Evolutionary conservation across 2,797 vertebrate species (phyloP).

Genomic region (Tinamus major): DNA sequence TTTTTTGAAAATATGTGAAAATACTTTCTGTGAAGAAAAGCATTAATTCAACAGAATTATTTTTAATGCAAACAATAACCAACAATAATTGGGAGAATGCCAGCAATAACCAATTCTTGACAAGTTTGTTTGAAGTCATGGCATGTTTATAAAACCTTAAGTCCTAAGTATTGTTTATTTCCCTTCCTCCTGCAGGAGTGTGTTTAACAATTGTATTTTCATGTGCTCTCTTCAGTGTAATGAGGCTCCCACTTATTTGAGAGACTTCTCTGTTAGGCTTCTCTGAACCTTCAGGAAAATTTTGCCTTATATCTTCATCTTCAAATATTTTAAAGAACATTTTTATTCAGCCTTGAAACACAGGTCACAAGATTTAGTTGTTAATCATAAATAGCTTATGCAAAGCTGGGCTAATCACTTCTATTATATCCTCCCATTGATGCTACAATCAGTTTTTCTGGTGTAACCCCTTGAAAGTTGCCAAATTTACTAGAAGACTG

Average conservation of each 20-base stretch:
- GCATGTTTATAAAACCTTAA: neutral
- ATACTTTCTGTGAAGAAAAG: neutral
- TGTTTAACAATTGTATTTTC: neutral
- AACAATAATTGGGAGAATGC: neutral
- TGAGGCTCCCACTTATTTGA: neutral
- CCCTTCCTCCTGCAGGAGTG: neutral
- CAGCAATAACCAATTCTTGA: neutral
- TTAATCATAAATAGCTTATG: neutral
- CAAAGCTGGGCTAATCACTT: neutral
- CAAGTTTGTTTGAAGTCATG: neutral
- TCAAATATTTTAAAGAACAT: neutral
- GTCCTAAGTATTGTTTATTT: neutral
- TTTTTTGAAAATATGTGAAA: neutral
- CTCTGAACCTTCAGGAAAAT: neutral
- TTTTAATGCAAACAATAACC: neutral
- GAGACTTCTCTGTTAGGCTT: neutral
- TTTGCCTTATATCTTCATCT: neutral
- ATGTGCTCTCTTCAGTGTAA: neutral
- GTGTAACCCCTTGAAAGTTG: neutral
- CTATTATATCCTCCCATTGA: neutral
- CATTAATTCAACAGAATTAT: neutral
- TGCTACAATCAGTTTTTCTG: neutral
- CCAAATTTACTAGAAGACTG: neutral
- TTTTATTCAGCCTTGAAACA: neutral
- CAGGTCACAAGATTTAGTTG: neutral